Evolutionary conservation across 2,888 invertebrate genomes (phyloP).

Genomic region (Heliconius hortense): DNA sequence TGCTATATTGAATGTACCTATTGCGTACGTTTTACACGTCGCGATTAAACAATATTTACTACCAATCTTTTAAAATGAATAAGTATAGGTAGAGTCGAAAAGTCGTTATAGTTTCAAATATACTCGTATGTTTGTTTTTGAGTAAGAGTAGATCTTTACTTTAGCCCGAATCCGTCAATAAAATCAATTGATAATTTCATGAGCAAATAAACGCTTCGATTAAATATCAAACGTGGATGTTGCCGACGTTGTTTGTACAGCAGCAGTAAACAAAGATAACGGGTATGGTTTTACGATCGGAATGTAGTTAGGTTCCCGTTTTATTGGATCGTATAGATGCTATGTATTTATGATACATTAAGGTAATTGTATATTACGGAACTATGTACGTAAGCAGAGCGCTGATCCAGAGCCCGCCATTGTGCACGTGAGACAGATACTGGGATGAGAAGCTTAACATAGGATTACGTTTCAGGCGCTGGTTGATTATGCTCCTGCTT

Average conservation of each 20-base stretch:
- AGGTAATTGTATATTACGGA: constrained; percentile 50
- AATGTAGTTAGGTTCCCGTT: constrained; percentile 58
- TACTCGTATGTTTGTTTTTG: not conserved
- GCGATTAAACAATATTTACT: too few relatives aligned
- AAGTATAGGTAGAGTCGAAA: not conserved
- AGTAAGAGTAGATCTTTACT: not conserved
- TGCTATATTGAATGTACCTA: not conserved
- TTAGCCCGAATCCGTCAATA: constrained; percentile 36
- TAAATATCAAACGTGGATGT: constrained; percentile 43
- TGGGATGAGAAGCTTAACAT: constrained; percentile 70
- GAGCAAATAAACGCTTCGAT: constrained; percentile 34
- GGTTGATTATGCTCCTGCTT: constrained; percentile 76
- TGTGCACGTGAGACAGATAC: constrained; percentile 72
- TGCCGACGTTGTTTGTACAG: constrained; percentile 50
- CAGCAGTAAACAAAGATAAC: constrained; percentile 61
- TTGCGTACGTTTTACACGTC: not conserved
- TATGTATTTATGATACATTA: constrained; percentile 53
- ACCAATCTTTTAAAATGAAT: not conserved
- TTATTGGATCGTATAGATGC: constrained; percentile 61
- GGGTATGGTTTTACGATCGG: constrained; percentile 58
- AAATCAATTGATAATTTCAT: constrained; percentile 33
- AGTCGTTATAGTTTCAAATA: not conserved
- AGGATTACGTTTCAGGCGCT: constrained; percentile 70
- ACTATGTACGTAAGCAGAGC: constrained; percentile 51
- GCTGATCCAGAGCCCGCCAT: constrained; percentile 63